These are phyloP conservation scores for Anas capensis DNA, from an alignment of 2,797 vertebrate species.

Conservation along the genomic window DNA sequence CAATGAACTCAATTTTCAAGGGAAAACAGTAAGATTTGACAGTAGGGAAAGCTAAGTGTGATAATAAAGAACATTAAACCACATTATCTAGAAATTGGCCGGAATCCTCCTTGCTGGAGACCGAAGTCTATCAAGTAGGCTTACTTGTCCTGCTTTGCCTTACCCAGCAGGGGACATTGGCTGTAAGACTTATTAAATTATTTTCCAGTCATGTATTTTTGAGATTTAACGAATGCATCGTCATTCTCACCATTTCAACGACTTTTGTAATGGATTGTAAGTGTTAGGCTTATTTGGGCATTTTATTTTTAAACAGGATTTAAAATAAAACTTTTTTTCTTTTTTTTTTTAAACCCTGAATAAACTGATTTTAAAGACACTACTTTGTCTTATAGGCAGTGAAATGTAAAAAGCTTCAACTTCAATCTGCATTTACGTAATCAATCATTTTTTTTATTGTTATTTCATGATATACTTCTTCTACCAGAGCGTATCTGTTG, in stretches of 20 bases:
- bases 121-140: neutral
- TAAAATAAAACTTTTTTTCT: neutral
- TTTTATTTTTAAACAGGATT: neutral
- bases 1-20: neutral
- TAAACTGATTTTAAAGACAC: neutral
- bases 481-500: too few species aligned
- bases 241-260: neutral
- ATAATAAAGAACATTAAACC: neutral
- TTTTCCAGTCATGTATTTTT: neutral
- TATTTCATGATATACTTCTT: neutral
- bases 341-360: neutral
- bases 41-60: neutral
- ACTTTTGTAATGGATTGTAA: neutral
- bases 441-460: neutral
- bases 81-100: neutral
- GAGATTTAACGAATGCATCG: neutral
- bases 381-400: neutral
- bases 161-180: neutral
- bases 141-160: neutral
- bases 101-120: neutral
- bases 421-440: neutral
- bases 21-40: neutral
- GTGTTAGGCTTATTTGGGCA: neutral
- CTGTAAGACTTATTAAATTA: neutral
- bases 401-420: neutral